A percentile compares a stretch with the other conserved stretches of the same genome.
These are phyloP conservation scores for Metopolophium dirhodum DNA, from an alignment of 1,140 invertebrate species.

Conservation along the genomic window DNA sequence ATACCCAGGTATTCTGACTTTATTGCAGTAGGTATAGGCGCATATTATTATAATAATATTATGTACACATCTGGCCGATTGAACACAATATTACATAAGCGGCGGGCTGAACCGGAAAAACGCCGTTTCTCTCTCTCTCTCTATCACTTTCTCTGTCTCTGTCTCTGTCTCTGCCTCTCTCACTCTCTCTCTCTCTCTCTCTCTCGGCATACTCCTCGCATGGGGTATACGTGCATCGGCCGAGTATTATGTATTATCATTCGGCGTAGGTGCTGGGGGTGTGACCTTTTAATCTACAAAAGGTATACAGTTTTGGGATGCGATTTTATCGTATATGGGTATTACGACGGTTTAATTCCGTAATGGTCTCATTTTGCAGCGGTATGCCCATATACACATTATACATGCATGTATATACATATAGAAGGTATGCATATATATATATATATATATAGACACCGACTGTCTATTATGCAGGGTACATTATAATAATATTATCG, in stretches of 20 bases:
- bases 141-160: too few relatives aligned
- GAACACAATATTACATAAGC: neutral
- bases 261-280: neutral
- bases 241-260: constrained; percentile 10
- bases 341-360: constrained; percentile 5
- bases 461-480: neutral
- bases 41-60: neutral
- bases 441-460: neutral
- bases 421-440: neutral
- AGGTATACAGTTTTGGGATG: neutral
- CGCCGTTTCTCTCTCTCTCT: too few relatives aligned
- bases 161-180: too few relatives aligned
- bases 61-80: neutral
- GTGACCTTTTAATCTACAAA: neutral
- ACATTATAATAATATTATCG: neutral
- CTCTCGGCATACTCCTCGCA: too few relatives aligned
- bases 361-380: neutral
- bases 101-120: neutral
- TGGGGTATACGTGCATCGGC: neutral
- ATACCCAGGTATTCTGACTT: neutral
- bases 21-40: neutral
- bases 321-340: constrained; percentile 7
- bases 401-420: neutral
- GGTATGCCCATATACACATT: neutral
- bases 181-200: too few relatives aligned